phyloP scores from a whole-genome alignment of 2,888 invertebrate genomes.

The Platycnemis pennipes region DNA sequence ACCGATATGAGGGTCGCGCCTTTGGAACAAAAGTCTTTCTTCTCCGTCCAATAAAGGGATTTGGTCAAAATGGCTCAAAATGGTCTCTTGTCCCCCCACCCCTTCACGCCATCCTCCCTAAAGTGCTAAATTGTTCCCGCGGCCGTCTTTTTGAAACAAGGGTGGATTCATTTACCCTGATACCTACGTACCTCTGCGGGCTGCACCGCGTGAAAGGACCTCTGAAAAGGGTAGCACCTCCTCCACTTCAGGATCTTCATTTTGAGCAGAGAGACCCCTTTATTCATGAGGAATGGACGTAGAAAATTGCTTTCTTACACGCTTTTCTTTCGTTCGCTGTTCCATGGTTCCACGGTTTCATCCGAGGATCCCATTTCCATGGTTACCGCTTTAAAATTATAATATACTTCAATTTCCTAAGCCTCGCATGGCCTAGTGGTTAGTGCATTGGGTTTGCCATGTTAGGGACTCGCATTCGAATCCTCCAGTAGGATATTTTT shows the following conservation, averaged over 20 bases:
- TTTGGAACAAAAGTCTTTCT: conserved; percentile 16
- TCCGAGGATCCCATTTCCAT: too few species aligned
- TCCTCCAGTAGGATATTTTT: too few species aligned
- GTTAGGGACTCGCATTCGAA: too few species aligned
- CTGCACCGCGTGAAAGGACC: not conserved
- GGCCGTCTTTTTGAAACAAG: not conserved
- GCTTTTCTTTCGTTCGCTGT: too few species aligned
- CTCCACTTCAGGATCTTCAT: not conserved
- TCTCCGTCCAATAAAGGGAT: not conserved
- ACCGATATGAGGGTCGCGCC: not conserved
- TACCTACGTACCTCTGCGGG: not conserved
- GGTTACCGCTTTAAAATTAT: too few species aligned
- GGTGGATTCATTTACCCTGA: not conserved
- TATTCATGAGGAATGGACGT: too few species aligned
- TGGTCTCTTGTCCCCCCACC: not conserved
- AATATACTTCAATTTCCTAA: too few species aligned
- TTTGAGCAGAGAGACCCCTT: not conserved
- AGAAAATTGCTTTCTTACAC: too few species aligned
- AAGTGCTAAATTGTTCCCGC: not conserved
- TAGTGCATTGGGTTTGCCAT: too few species aligned
- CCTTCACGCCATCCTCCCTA: not conserved
- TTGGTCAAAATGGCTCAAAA: not conserved
- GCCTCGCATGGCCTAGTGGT: too few species aligned
- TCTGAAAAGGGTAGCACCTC: not conserved
- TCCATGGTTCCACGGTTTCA: too few species aligned